These are phyloP conservation scores for Gambusia holbrooki DNA, from an alignment of 2,113 vertebrate genomes.

Conservation along the genomic window DNA sequence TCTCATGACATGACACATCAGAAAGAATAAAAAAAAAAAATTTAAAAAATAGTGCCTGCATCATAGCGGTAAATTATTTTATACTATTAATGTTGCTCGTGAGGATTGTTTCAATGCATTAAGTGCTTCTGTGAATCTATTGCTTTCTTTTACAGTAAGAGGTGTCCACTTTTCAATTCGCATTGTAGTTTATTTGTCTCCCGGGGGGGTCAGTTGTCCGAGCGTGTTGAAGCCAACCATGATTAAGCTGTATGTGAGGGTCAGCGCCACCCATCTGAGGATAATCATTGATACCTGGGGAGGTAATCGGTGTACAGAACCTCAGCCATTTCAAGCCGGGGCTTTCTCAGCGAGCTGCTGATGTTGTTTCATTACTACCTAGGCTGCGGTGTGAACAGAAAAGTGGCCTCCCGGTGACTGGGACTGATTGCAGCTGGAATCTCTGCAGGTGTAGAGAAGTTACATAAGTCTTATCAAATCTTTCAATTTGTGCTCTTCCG, in stretches of 20 bases:
- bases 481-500: not conserved
- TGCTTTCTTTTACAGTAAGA: conserved; percentile 11
- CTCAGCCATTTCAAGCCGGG: conserved; percentile 36
- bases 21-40: not conserved
- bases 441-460: conserved; percentile 5
- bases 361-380: conserved; percentile 69
- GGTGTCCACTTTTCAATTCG: conserved; percentile 44
- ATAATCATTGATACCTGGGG: conserved; percentile 37
- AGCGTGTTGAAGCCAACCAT: conserved; percentile 20
- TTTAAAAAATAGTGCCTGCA: not conserved
- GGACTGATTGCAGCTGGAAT: conserved; percentile 30
- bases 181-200: conserved; percentile 27
- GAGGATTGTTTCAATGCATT: not conserved
- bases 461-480: conserved; percentile 2
- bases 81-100: not conserved
- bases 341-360: conserved; percentile 26
- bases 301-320: conserved; percentile 43
- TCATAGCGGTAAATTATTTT: not conserved
- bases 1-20: not conserved
- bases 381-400: conserved; percentile 46
- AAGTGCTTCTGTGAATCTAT: not conserved
- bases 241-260: conserved; percentile 44
- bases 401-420: conserved; percentile 27
- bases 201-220: not conserved
- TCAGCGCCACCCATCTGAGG: conserved; percentile 49